Conservation (phyloP, 2,113 vertebrate species). For the Dunckerocampus dactyliophorus region DNA sequence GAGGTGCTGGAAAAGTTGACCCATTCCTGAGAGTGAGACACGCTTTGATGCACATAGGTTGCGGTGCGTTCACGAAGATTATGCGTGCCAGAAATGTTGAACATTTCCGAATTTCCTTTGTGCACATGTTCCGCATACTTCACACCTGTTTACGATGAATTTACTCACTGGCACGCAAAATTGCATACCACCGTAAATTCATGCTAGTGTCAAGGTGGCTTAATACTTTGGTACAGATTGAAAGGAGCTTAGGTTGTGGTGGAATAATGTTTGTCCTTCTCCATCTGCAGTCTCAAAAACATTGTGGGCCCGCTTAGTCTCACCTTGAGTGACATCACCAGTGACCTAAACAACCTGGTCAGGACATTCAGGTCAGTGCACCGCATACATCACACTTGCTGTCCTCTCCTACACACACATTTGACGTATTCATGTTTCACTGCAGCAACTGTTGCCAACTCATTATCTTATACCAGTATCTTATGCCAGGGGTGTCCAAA, state of each 20-base stretch:
- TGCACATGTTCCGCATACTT: no score
- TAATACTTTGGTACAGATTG: background rate
- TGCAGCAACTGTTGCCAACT: background rate
- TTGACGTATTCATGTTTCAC: constrained; percentile 1
- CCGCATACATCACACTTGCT: no score
- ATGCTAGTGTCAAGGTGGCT: no score
- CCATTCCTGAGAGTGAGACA: no score
- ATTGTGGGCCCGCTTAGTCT: constrained; percentile 81
- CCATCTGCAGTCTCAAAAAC: constrained; percentile 74
- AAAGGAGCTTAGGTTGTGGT: background rate
- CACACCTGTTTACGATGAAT: no score
- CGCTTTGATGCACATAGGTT: no score
- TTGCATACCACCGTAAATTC: no score
- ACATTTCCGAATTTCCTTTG: background rate
- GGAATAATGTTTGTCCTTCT: background rate
- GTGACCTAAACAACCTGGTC: constrained; percentile 84
- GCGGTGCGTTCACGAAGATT: no score
- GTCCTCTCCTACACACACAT: background rate
- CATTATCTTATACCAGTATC: background rate
- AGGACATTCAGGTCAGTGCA: constrained; percentile 84
- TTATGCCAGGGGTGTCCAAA: no score
- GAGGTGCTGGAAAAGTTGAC: no score
- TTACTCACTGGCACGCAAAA: no score
- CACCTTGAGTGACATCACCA: constrained; percentile 77
- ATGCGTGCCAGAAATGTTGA: background rate